Percentiles rank a stretch among this genome's conserved stretches.
phyloP scores from a whole-genome alignment of 2,113 vertebrate species.

The Pygoscelis adeliae region DNA sequence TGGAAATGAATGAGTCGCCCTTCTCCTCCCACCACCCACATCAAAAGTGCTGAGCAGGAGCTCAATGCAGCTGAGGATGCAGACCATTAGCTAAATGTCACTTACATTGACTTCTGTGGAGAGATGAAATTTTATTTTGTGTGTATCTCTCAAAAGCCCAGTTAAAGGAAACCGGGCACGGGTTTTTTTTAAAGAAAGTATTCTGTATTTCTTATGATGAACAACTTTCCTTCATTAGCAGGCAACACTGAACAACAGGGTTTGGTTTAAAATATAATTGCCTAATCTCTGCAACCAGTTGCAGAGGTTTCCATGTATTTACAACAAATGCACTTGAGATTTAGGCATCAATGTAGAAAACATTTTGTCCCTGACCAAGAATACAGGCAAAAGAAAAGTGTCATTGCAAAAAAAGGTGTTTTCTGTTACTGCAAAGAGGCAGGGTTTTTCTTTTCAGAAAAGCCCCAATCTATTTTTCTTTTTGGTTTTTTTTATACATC shows the following conservation, averaged over 20 bases:
- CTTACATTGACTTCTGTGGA: not conserved
- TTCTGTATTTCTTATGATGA: slow-evolving; percentile 30
- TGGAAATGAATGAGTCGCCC: not conserved
- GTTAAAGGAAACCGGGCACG: not conserved
- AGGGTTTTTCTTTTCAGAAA: not conserved
- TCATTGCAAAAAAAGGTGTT: not conserved
- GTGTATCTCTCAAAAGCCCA: not conserved
- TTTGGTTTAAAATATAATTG: not conserved
- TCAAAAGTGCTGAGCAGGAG: not conserved
- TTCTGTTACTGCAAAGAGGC: not conserved
- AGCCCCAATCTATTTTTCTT: not conserved
- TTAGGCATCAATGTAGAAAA: not conserved
- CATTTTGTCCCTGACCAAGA: not conserved
- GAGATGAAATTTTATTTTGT: not conserved
- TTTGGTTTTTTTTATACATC: not conserved
- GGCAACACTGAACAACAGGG: not conserved
- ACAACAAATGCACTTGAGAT: not conserved
- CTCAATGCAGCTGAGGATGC: not conserved
- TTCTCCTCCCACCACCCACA: not conserved
- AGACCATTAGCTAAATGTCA: not conserved
- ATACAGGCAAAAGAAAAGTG: not conserved
- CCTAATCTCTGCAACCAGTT: not conserved
- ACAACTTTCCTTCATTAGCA: slow-evolving; percentile 35
- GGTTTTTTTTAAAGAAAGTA: not conserved
- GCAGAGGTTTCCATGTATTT: not conserved